Conservation (phyloP, 2,888 invertebrate species). For the Eurytoma adleriae region DNA sequence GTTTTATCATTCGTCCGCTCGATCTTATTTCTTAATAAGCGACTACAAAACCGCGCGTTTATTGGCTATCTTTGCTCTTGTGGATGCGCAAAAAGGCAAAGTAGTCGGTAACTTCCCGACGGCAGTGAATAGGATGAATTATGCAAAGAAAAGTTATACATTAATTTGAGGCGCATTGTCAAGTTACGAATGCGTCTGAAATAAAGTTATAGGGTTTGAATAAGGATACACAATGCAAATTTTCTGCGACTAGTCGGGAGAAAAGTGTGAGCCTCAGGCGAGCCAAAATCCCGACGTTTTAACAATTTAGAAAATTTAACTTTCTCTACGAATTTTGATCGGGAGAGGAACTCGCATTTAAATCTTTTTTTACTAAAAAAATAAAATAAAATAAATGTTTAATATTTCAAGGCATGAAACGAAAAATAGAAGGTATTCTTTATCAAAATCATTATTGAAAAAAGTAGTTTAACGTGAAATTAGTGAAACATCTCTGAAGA, state of each 20-base stretch:
- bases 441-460: no score
- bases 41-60: background rate
- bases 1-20: background rate
- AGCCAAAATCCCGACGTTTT: no score
- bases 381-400: no score
- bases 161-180: constrained; percentile 51
- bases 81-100: background rate
- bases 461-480: no score
- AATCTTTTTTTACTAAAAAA: no score
- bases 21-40: background rate
- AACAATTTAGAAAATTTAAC: no score
- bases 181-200: constrained; percentile 22
- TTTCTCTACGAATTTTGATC: no score
- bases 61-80: background rate
- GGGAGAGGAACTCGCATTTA: no score
- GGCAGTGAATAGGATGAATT: constrained; percentile 38
- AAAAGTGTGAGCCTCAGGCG: background rate
- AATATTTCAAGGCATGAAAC: no score
- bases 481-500: no score
- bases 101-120: constrained; percentile 1
- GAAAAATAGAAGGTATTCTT: no score
- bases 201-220: constrained; percentile 45
- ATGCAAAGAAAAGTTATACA: constrained; percentile 49
- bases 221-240: constrained; percentile 51
- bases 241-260: constrained; percentile 5